phyloP scores from a whole-genome alignment of 2,113 vertebrate species.

The Hoplias malabaricus region DNA sequence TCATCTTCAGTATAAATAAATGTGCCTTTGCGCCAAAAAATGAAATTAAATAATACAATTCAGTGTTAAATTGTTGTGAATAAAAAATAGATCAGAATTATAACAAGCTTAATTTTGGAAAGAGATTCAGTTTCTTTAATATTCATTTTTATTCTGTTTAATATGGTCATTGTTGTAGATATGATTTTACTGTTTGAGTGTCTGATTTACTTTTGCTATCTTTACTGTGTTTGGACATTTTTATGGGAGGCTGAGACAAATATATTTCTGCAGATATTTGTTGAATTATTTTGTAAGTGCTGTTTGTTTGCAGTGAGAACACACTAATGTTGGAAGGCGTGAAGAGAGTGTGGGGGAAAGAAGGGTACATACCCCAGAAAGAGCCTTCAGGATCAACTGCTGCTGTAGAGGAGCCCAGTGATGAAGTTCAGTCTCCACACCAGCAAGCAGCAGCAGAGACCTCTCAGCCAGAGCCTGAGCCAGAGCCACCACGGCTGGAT shows the following conservation, averaged over 20 bases:
- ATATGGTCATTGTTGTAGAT: too few relatives aligned
- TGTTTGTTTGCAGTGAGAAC: constrained; percentile 69
- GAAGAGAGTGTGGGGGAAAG: constrained; percentile 90
- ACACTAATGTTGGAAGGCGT: constrained; percentile 86
- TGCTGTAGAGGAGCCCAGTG: constrained; percentile 53
- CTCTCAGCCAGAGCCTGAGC: constrained; percentile 32
- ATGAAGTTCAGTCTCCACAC: constrained; percentile 47
- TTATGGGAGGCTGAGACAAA: too few relatives aligned
- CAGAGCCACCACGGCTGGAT: constrained; percentile 63
- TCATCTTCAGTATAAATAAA: too few relatives aligned
- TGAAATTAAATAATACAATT: too few relatives aligned
- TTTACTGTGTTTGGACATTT: not conserved
- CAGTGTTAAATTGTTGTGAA: too few relatives aligned
- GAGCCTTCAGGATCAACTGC: constrained; percentile 67
- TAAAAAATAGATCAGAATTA: too few relatives aligned
- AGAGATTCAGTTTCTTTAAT: too few relatives aligned
- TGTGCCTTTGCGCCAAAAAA: too few relatives aligned
- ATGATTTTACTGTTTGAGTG: too few relatives aligned
- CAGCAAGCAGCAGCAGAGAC: constrained; percentile 53
- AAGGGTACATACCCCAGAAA: constrained; percentile 87
- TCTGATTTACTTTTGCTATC: not conserved
- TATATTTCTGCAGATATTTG: not conserved
- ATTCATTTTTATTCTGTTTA: too few relatives aligned
- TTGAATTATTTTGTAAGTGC: not conserved
- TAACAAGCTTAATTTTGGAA: too few relatives aligned